Base-by-base conservation (phyloP, 2,888 invertebrate species). In the Ypsolopha scabrella region DNA sequence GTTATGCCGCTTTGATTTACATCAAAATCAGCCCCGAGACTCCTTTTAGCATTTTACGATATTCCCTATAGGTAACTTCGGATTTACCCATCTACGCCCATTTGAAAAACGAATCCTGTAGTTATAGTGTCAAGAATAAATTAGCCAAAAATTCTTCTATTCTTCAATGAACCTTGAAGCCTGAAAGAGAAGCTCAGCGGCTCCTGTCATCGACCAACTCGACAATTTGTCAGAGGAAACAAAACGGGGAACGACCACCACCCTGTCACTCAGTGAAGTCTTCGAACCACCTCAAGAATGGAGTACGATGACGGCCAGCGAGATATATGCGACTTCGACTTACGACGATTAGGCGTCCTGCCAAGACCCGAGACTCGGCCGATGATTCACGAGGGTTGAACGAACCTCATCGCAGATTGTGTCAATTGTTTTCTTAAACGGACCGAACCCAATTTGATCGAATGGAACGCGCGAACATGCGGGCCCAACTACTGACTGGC, bases 391-490 rank as follows among this genome's bases (percentile, higher is more conserved):
- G 73, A 74, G 73, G 68, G 80, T 72, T 80, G 79, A 82, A 72
- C 67, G 67, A 68, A 68, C 68, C 59, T 11, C 50, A 60, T 60
- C 61, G 65, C 68, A 50, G 62, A 67, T 69, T 66, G 70, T 71
- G 71, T 71, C 82, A 81, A 83, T 83, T 81, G 83, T 82, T 82
- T 80, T 82, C 80, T 76, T 76, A 74, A 78, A 79, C 73, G 74
- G 71, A 70, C 64, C 65, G 45, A 35, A 38, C 49, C 41, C 49
- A 49, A 49, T 49, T 49, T 49, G 49, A 49, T 49, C 49, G 36
- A 43, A 45, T 11, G 41, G 66, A 72, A 81, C 80, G 81, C 80
- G 80, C 79, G 79, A 24, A 24, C 24, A 24, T 24, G 24, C 24
- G 24, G 24, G 24, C 24, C 24, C 24, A 24, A 24, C 24, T 24